Percentiles rank a stretch among this genome's conserved stretches.
These are phyloP conservation scores for Alsophila aescularia DNA, from an alignment of 2,888 invertebrate species.

Conservation along the genomic window DNA sequence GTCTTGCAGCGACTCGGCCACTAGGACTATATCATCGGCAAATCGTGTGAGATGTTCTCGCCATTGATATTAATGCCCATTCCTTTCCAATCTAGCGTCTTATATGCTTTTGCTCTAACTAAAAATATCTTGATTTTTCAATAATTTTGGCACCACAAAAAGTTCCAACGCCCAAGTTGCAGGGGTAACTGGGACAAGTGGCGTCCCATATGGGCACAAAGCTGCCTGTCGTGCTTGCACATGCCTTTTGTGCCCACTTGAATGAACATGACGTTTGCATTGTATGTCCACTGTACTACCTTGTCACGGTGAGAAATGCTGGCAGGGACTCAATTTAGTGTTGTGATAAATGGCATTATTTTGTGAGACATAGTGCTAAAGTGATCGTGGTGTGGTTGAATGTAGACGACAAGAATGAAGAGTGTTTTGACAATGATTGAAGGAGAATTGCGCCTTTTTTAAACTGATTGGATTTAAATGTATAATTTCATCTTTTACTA, in stretches of 20 bases:
- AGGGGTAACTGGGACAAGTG: slow-evolving; percentile 23
- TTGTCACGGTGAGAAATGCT: not conserved
- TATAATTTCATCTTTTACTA: too few relatives aligned
- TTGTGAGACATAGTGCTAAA: not conserved
- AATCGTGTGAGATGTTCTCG: too few relatives aligned
- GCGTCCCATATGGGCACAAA: slow-evolving; percentile 33
- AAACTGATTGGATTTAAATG: too few relatives aligned
- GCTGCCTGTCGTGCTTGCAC: slow-evolving; percentile 22
- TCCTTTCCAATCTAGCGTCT: not conserved
- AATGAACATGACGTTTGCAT: slow-evolving; percentile 9
- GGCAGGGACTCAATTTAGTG: too few relatives aligned
- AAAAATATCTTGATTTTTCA: too few relatives aligned
- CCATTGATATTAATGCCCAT: too few relatives aligned
- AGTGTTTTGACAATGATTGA: slow-evolving; percentile 8
- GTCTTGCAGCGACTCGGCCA: too few relatives aligned
- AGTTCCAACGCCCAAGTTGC: not conserved
- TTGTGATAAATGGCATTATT: not conserved
- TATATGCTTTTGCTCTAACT: not conserved
- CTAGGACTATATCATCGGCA: too few relatives aligned
- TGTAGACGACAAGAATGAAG: not conserved
- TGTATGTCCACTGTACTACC: not conserved
- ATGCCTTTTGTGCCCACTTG: slow-evolving; percentile 27
- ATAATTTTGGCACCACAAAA: too few relatives aligned
- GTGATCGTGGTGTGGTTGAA: not conserved
- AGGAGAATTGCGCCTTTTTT: not conserved